phyloP scores from a whole-genome alignment of 2,113 vertebrate genomes.

The Hipposideros armiger region DNA sequence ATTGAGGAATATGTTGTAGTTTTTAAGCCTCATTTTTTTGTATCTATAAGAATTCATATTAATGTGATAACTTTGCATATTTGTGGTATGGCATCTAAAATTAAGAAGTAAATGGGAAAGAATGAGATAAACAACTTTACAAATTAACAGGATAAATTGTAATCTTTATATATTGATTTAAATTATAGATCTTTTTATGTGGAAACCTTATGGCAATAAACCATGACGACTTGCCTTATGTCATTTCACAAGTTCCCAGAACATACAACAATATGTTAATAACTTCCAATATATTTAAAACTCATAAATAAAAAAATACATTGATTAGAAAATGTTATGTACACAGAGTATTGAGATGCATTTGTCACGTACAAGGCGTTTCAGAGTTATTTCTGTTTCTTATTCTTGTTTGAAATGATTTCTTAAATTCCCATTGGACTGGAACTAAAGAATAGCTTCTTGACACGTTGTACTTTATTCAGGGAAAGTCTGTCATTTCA shows the following conservation, averaged over 20 bases:
- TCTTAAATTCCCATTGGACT: constrained; percentile 63
- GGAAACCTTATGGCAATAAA: background rate
- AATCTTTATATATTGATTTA: background rate
- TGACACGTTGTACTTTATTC: constrained; percentile 77
- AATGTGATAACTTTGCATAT: background rate
- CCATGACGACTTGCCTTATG: background rate
- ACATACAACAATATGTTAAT: constrained; percentile 45
- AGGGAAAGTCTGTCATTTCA: constrained; percentile 71
- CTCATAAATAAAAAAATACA: background rate
- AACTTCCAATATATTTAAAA: constrained; percentile 43
- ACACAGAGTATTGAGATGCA: background rate
- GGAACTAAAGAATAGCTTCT: constrained; percentile 71
- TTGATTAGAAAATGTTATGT: background rate
- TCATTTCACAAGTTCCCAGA: constrained; percentile 49
- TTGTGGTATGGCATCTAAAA: background rate
- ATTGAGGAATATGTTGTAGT: background rate
- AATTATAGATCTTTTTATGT: constrained; percentile 40
- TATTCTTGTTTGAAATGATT: constrained; percentile 75
- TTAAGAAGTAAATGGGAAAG: background rate
- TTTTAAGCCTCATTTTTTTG: background rate
- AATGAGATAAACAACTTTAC: constrained; percentile 4
- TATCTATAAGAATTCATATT: background rate
- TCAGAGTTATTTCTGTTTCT: constrained; percentile 15
- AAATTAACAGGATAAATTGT: background rate
- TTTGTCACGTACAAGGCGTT: constrained; percentile 54